Evolutionary conservation across 2,797 vertebrate genomes (phyloP).

Genomic region (Falco peregrinus): DNA sequence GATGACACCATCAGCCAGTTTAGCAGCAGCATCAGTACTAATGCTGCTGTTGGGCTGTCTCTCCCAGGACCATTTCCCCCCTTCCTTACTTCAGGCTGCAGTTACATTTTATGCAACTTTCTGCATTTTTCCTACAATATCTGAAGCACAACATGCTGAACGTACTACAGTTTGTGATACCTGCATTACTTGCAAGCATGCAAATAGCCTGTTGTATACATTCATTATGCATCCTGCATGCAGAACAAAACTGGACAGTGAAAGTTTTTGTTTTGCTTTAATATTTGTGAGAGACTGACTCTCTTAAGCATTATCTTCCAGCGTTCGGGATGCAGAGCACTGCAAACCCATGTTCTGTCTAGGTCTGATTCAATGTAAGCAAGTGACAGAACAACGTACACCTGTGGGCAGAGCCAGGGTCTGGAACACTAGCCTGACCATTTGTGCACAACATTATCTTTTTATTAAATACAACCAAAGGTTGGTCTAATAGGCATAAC

Average conservation of each 20-base stretch:
- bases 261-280: not conserved
- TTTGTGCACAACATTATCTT: not conserved
- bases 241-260: not conserved
- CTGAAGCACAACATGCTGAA: not conserved
- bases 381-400: not conserved
- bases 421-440: not conserved
- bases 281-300: not conserved
- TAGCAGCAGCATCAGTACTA: not conserved
- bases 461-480: not conserved
- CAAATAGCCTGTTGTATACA: not conserved
- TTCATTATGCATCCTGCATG: not conserved
- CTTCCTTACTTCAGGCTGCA: not conserved
- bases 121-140: not conserved
- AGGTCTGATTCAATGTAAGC: not conserved
- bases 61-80: not conserved
- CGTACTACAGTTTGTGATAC: not conserved
- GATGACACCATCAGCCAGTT: not conserved
- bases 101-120: not conserved
- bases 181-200: not conserved
- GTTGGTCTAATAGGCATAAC: not conserved
- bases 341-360: not conserved
- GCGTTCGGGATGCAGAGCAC: not conserved
- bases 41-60: not conserved
- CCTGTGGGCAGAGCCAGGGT: not conserved
- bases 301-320: not conserved